phyloP scores from a whole-genome alignment of 2,888 invertebrate species.

The Melieria picta region DNA sequence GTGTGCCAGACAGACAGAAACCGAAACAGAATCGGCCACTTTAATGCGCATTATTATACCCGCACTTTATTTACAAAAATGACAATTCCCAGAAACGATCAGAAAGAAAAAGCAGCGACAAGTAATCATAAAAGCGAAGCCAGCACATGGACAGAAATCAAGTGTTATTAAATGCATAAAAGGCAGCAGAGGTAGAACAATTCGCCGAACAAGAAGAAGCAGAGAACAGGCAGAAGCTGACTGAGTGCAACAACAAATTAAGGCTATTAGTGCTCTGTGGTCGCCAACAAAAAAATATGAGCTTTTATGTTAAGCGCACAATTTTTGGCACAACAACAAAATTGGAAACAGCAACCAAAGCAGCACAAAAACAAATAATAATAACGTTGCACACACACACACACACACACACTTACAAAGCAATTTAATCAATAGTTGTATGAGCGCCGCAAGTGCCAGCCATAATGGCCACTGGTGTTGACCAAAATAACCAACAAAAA shows the following conservation, averaged over 20 bases:
- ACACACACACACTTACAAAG: background rate
- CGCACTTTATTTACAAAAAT: background rate
- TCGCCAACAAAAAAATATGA: constrained; percentile 16
- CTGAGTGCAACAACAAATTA: constrained; percentile 14
- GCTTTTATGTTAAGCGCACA: background rate
- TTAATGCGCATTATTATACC: constrained; percentile 24
- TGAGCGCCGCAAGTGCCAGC: background rate
- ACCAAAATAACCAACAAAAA: background rate
- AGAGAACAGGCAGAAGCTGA: background rate
- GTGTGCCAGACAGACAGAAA: too few relatives aligned
- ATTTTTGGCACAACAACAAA: background rate
- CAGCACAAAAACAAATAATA: background rate
- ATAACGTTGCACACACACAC: background rate
- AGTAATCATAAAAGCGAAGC: background rate
- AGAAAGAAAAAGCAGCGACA: background rate
- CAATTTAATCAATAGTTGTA: background rate
- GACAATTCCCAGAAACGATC: constrained; percentile 18
- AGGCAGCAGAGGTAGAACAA: background rate
- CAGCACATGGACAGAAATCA: background rate
- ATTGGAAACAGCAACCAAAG: background rate
- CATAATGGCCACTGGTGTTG: too few relatives aligned
- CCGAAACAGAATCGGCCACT: constrained; percentile 21
- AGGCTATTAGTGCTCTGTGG: constrained; percentile 21
- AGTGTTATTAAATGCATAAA: constrained; percentile 16
- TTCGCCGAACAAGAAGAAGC: background rate